Evolutionary conservation across 2,113 vertebrate species (phyloP).

Genomic region (Orientallactaga bullata): DNA sequence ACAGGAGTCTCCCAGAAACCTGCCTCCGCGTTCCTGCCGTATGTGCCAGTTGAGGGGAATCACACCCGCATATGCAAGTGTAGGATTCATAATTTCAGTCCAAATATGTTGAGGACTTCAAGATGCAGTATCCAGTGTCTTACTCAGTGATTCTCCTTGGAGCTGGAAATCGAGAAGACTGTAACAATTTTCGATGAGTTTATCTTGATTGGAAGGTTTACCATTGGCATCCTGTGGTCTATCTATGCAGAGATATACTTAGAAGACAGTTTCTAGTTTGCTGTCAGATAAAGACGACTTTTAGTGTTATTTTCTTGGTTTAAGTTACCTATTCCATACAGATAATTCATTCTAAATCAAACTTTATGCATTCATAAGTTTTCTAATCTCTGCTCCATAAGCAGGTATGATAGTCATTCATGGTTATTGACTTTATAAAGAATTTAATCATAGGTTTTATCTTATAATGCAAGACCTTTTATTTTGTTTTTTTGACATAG

Average conservation of each 20-base stretch:
- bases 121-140: neutral
- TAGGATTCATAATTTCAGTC: neutral
- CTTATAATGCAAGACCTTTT: slow-evolving; percentile 40
- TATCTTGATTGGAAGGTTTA: neutral
- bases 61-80: neutral
- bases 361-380: neutral
- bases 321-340: neutral
- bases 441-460: neutral
- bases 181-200: neutral
- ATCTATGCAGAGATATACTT: neutral
- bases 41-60: neutral
- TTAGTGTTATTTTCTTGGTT: neutral
- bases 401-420: neutral
- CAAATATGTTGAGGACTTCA: neutral
- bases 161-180: neutral
- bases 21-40: neutral
- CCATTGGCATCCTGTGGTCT: neutral
- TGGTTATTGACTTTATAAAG: neutral
- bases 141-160: neutral
- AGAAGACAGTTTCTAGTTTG: neutral
- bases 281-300: neutral
- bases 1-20: neutral
- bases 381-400: neutral
- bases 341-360: neutral
- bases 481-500: too few relatives aligned